Conservation (phyloP, 2,888 invertebrate genomes). For the Drosophila mercatorum region DNA sequence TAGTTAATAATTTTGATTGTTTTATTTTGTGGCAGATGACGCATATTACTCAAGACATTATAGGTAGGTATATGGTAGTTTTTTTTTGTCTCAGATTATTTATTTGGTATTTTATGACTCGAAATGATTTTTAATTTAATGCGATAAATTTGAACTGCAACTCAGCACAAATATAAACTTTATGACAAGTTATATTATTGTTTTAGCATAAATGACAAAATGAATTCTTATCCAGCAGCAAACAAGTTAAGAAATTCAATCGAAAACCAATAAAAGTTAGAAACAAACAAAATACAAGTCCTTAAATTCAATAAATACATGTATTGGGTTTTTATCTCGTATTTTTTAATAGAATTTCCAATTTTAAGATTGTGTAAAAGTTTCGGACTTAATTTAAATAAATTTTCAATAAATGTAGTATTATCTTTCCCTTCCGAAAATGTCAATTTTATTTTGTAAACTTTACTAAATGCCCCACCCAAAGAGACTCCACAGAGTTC, state of each 20-base stretch:
- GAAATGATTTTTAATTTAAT: constrained; percentile 12
- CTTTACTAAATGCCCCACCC: background rate
- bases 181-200: background rate
- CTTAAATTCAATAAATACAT: background rate
- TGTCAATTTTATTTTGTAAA: background rate
- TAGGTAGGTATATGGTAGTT: too few species aligned
- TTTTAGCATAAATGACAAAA: background rate
- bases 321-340: background rate
- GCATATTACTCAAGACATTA: constrained; percentile 27
- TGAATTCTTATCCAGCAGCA: background rate
- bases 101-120: constrained; percentile 24
- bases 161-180: constrained; percentile 6
- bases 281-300: background rate
- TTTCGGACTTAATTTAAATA: background rate
- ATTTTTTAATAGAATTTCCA: background rate
- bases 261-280: background rate
- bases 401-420: background rate
- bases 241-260: background rate
- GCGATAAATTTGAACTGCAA: constrained; percentile 15
- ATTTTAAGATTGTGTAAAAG: background rate
- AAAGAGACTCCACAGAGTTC: background rate
- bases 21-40: constrained; percentile 28
- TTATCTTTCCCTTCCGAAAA: background rate
- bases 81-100: constrained; percentile 17
- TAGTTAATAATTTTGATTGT: constrained; percentile 49